Evolutionary conservation across 2,797 vertebrate species (phyloP).

Genomic region (Sphenodon punctatus): DNA sequence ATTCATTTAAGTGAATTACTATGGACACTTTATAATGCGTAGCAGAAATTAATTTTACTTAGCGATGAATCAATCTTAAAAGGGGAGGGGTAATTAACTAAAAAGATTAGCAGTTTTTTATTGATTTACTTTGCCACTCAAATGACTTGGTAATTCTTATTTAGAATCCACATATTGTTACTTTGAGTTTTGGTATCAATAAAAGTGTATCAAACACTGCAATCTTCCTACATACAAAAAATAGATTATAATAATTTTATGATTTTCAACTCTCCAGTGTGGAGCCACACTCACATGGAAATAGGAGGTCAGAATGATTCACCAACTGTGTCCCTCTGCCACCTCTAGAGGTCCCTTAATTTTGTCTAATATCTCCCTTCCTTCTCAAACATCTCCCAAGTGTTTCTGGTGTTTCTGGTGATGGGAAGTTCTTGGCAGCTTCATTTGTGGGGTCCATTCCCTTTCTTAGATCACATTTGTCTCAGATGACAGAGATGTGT

Average conservation of each 20-base stretch:
- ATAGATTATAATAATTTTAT: not conserved
- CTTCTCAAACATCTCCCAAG: too few relatives aligned
- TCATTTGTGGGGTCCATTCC: too few relatives aligned
- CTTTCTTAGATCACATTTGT: too few relatives aligned
- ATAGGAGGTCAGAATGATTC: not conserved
- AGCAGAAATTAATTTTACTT: constrained; percentile 47
- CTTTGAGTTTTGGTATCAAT: not conserved
- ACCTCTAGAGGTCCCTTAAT: too few relatives aligned
- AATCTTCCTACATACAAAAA: constrained; percentile 3
- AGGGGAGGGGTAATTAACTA: constrained; percentile 40
- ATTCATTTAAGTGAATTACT: constrained; percentile 14
- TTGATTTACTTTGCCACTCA: constrained; percentile 39
- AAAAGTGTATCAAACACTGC: not conserved
- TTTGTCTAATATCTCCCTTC: too few relatives aligned
- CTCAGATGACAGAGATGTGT: too few relatives aligned
- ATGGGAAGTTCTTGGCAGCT: too few relatives aligned
- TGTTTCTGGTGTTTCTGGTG: too few relatives aligned
- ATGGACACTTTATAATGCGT: not conserved
- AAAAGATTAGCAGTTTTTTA: constrained; percentile 30
- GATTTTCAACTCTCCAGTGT: not conserved
- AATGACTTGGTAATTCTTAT: constrained; percentile 38
- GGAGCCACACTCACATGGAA: too few relatives aligned
- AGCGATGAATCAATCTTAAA: not conserved
- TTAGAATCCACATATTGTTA: constrained; percentile 11
- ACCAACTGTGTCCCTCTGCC: not conserved